A percentile compares a stretch with the other conserved stretches of the same genome.
Evolutionary conservation across 2,888 invertebrate genomes (phyloP).

Genomic region (Calliphora vomitoria): DNA sequence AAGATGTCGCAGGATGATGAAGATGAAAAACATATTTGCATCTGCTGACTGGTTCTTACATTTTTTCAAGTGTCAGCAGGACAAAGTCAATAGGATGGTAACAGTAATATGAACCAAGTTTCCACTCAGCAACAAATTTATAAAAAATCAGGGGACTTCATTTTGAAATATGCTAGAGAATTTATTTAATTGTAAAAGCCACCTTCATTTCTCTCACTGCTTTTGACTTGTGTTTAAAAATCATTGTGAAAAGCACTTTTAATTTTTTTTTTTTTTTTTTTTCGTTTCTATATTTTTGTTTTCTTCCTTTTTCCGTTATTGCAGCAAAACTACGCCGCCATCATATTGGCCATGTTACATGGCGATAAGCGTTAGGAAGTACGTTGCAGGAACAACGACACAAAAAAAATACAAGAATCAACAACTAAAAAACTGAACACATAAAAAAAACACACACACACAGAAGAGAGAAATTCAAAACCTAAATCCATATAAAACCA

Average conservation of each 20-base stretch:
- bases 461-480: constrained; percentile 48
- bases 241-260: constrained; percentile 55
- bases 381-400: constrained; percentile 6
- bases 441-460: constrained; percentile 2
- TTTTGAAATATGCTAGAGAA: no score
- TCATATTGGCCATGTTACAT: constrained; percentile 71
- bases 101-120: no score
- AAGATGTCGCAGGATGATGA: not conserved
- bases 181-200: no score
- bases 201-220: constrained; percentile 34
- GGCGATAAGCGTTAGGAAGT: constrained; percentile 71
- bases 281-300: not conserved
- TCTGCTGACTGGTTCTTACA: no score
- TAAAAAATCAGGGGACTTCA: no score
- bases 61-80: no score
- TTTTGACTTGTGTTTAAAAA: constrained; percentile 36
- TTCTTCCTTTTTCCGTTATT: constrained; percentile 35
- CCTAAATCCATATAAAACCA: constrained; percentile 73
- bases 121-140: no score
- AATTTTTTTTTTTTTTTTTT: constrained; percentile 32
- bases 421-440: constrained; percentile 47
- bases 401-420: constrained; percentile 21
- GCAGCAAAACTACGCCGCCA: constrained; percentile 56
- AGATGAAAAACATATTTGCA: not conserved
- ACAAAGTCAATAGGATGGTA: no score